Conservation (phyloP, 2,888 invertebrate genomes). For the Eupithecia exiguata region DNA sequence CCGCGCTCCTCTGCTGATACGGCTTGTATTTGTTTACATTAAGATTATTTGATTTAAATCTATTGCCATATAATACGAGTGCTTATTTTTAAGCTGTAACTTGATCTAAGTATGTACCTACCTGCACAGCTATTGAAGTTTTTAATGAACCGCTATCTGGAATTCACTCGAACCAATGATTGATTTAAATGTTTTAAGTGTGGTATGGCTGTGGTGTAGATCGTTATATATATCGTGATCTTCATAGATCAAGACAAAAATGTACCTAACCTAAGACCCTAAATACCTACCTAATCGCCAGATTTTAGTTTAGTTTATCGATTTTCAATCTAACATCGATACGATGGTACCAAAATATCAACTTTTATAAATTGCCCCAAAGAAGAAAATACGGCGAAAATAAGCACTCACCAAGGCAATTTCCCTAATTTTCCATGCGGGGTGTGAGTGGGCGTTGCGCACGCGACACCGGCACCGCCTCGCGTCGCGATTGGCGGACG, state of each 20-base stretch:
- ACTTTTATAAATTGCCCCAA: not conserved
- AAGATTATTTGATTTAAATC: constrained; percentile 50
- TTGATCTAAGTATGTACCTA: constrained; percentile 9
- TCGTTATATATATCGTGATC: not conserved
- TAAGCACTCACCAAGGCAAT: constrained; percentile 35
- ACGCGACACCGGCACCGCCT: constrained; percentile 64
- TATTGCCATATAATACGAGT: constrained; percentile 6
- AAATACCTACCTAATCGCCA: not conserved
- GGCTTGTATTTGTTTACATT: constrained; percentile 70
- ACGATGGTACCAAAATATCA: not conserved
- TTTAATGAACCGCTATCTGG: constrained; percentile 4
- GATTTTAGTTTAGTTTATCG: not conserved
- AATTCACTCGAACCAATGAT: not conserved
- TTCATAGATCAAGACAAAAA: not conserved
- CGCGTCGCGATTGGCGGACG: constrained; percentile 69
- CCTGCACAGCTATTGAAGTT: not conserved
- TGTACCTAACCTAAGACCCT: not conserved
- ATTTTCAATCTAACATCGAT: not conserved
- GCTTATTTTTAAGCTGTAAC: constrained; percentile 21
- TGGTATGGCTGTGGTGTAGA: not conserved
- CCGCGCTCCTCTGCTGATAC: constrained; percentile 61
- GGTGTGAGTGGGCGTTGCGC: constrained; percentile 72
- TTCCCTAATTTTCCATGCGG: constrained; percentile 72
- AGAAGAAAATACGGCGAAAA: not conserved
- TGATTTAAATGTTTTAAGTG: not conserved